phyloP scores from a whole-genome alignment of 2,888 invertebrate species.

The Hyposoter dolosus region DNA sequence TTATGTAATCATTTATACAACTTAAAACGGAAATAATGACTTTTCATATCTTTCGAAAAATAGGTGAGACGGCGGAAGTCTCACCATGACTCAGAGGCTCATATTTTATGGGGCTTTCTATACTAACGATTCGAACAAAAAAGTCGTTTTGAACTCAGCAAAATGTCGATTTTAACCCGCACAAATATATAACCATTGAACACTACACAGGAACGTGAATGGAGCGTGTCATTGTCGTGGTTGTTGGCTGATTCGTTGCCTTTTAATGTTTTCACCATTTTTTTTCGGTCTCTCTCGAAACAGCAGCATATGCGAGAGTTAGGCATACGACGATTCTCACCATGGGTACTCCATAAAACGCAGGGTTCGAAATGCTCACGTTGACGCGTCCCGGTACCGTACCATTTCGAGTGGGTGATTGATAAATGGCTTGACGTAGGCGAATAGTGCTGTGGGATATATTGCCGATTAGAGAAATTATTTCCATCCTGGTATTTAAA shows the following conservation, averaged over 20 bases:
- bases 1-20: too few relatives aligned
- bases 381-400: conserved; percentile 63
- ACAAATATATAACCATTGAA: too few relatives aligned
- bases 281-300: conserved; percentile 22
- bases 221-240: neutral
- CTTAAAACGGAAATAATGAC: too few relatives aligned
- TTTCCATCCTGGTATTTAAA: conserved; percentile 61
- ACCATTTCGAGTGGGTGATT: conserved; percentile 75
- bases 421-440: conserved; percentile 72
- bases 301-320: conserved; percentile 40
- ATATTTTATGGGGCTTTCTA: too few relatives aligned
- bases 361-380: conserved; percentile 57
- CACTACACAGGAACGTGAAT: too few relatives aligned
- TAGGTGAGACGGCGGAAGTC: too few relatives aligned
- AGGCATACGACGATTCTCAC: conserved; percentile 40
- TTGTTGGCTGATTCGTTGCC: conserved; percentile 30
- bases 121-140: too few relatives aligned
- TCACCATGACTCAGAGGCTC: too few relatives aligned
- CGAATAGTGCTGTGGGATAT: conserved; percentile 63
- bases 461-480: conserved; percentile 71
- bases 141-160: too few relatives aligned
- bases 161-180: too few relatives aligned
- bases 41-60: too few relatives aligned
- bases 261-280: conserved; percentile 34
- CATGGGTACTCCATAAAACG: conserved; percentile 39